Conservation (phyloP, 2,797 vertebrate species). For the Margarornis squamiger region DNA sequence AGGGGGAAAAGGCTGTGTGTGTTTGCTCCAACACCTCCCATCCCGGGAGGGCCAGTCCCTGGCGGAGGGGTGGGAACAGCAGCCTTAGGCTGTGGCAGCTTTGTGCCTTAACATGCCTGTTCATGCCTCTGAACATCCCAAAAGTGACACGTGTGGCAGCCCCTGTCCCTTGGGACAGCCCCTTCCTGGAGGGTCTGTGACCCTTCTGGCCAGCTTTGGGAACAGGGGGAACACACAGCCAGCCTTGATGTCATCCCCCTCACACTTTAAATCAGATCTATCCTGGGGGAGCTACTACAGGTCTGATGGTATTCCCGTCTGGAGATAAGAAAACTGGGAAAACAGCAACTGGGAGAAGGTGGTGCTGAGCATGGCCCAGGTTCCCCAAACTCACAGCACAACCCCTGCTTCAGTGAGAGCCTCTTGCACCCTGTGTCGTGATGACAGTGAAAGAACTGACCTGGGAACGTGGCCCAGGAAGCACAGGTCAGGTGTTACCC, state of each 20-base stretch:
- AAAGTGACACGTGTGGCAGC: neutral
- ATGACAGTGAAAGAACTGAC: accelerated
- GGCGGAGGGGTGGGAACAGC: too few relatives aligned
- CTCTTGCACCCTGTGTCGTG: accelerated
- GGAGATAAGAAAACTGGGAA: neutral
- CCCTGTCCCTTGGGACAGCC: neutral
- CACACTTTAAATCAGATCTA: accelerated
- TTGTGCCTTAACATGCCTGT: too few relatives aligned
- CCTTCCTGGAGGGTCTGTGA: neutral
- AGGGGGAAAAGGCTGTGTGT: neutral
- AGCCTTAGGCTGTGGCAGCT: too few relatives aligned
- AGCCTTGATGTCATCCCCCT: neutral
- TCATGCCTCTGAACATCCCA: too few relatives aligned
- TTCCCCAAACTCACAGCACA: neutral
- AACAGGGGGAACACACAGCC: accelerated
- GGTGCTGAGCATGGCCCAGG: accelerated
- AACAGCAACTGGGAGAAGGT: neutral
- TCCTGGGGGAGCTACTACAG: accelerated
- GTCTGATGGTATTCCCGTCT: neutral
- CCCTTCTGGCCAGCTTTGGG: neutral
- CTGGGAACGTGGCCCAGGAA: accelerated
- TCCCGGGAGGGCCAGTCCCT: too few relatives aligned
- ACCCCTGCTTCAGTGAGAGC: neutral
- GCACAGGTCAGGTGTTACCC: neutral
- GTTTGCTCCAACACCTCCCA: neutral